Evolutionary conservation across 2,797 vertebrate species (phyloP).

Genomic region (Lepus townsendii): DNA sequence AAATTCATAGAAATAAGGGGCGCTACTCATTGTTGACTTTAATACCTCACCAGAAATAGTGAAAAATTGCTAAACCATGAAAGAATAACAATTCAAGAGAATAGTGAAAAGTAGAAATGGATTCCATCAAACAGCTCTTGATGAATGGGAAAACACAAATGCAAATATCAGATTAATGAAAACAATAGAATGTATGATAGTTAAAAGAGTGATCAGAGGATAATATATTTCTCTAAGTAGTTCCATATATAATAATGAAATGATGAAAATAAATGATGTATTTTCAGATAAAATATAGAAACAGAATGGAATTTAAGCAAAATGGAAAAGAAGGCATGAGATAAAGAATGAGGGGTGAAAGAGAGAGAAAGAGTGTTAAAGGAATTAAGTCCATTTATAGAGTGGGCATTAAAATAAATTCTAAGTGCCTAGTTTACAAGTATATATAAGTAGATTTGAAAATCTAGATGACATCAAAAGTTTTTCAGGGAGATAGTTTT

Average conservation of each 20-base stretch:
- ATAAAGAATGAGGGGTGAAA: not conserved
- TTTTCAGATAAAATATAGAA: not conserved
- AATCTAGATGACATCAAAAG: not conserved
- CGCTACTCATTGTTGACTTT: not conserved
- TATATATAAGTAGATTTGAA: slow-evolving; percentile 9
- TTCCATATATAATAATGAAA: slow-evolving; percentile 25
- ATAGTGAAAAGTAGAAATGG: not conserved
- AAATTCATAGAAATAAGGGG: not conserved
- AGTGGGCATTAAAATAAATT: not conserved
- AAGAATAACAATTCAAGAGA: not conserved
- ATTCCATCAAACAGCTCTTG: not conserved
- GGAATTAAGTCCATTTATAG: not conserved
- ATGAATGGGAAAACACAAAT: not conserved
- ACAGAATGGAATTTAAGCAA: not conserved
- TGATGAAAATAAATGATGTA: not conserved
- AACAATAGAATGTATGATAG: not conserved
- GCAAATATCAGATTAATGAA: not conserved
- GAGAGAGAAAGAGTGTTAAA: not conserved
- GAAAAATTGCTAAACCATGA: not conserved
- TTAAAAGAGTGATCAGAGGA: not conserved
- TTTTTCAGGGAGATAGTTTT: not conserved
- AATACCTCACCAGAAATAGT: not conserved
- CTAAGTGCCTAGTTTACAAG: not conserved
- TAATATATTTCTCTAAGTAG: not conserved
- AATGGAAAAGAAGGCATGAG: not conserved